Conservation (phyloP, 2,113 vertebrate species). For the Microtus oregoni region DNA sequence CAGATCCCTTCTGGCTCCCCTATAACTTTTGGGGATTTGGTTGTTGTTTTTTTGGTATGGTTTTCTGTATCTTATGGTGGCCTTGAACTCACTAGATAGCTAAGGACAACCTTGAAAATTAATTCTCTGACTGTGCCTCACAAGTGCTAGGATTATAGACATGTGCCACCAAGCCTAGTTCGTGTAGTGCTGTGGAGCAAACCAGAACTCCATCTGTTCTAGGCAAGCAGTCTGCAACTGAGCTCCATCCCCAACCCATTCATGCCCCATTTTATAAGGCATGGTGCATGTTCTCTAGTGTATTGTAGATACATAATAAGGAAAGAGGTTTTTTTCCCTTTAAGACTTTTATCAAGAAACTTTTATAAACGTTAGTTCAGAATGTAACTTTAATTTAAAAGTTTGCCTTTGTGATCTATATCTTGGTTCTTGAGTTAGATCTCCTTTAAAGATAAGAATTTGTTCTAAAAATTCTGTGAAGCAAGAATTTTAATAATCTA, state of each 20-base stretch:
- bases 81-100: background rate
- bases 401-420: background rate
- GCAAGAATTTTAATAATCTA: background rate
- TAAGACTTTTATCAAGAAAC: background rate
- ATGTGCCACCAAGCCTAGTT: background rate
- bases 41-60: background rate
- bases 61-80: background rate
- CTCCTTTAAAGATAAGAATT: background rate
- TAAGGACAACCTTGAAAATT: too few species aligned
- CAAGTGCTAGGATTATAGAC: background rate
- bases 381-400: background rate
- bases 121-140: background rate
- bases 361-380: background rate
- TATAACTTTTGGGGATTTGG: too few species aligned
- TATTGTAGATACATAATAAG: background rate
- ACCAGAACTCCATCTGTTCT: too few species aligned
- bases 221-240: background rate
- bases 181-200: background rate
- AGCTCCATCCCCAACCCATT: background rate
- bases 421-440: background rate
- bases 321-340: conserved; percentile 1
- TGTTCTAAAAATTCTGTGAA: background rate
- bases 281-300: background rate
- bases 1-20: too few species aligned
- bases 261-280: background rate